phyloP scores from a whole-genome alignment of 2,113 vertebrate species.

The Scomber scombrus region DNA sequence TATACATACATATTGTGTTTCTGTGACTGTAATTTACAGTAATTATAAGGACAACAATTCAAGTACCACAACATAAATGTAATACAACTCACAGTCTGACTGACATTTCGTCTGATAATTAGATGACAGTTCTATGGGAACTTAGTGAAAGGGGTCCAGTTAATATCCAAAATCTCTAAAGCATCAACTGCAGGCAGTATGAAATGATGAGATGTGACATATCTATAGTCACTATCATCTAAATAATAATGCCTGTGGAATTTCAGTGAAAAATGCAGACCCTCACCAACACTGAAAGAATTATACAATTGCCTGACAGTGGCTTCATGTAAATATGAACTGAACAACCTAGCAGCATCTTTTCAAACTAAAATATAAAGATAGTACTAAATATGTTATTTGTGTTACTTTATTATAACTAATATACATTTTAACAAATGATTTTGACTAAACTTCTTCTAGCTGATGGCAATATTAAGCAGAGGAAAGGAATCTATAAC shows the following conservation, averaged over 20 bases:
- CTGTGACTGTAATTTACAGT: neutral
- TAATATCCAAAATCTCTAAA: neutral
- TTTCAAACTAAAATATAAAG: neutral
- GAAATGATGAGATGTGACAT: too few relatives aligned
- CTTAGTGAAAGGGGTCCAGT: neutral
- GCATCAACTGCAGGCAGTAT: neutral
- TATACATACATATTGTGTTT: neutral
- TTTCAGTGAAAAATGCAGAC: neutral
- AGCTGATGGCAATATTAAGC: too few relatives aligned
- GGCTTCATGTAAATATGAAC: neutral
- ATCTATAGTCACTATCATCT: too few relatives aligned
- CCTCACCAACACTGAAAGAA: neutral
- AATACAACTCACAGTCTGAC: neutral
- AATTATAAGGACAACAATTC: neutral
- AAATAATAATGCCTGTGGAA: too few relatives aligned
- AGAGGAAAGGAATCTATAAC: too few relatives aligned
- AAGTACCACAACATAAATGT: neutral
- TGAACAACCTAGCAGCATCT: neutral
- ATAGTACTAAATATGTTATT: too few relatives aligned
- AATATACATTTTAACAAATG: neutral
- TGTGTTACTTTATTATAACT: neutral
- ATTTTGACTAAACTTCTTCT: too few relatives aligned
- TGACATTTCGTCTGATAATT: neutral
- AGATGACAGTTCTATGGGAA: neutral
- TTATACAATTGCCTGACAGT: neutral